Evolutionary conservation across 2,113 vertebrate species (phyloP).

Genomic region (Oreochromis spilurus): DNA sequence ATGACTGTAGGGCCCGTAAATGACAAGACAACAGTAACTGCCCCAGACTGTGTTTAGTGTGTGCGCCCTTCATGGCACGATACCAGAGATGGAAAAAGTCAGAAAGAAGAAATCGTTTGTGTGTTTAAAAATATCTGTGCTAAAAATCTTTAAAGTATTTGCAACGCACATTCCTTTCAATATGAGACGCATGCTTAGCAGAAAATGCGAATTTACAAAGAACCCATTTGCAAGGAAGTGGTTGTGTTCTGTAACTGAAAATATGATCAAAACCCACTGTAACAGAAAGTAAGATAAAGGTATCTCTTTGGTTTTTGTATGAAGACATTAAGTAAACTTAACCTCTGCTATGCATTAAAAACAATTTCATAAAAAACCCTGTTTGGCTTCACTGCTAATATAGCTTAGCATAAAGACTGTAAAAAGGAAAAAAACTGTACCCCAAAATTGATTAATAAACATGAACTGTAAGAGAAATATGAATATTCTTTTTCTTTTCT

Average conservation of each 20-base stretch:
- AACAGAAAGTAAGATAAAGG: neutral
- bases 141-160: neutral
- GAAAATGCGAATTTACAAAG: neutral
- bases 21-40: neutral
- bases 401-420: neutral
- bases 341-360: neutral
- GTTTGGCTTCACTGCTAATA: neutral
- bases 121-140: neutral
- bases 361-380: neutral
- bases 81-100: neutral
- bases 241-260: neutral
- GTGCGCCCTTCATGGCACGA: rapidly evolving
- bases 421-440: neutral
- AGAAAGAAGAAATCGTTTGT: neutral
- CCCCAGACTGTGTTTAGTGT: neutral
- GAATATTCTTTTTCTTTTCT: neutral
- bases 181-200: neutral
- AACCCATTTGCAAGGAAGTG: neutral
- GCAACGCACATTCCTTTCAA: neutral
- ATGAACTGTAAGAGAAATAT: neutral
- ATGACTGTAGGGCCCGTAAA: neutral
- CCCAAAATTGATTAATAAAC: neutral
- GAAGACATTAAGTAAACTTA: neutral
- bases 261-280: neutral
- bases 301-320: neutral